These are phyloP conservation scores for Lasioglossum leucozonium DNA, from an alignment of 2,888 invertebrate genomes.

Conservation along the genomic window DNA sequence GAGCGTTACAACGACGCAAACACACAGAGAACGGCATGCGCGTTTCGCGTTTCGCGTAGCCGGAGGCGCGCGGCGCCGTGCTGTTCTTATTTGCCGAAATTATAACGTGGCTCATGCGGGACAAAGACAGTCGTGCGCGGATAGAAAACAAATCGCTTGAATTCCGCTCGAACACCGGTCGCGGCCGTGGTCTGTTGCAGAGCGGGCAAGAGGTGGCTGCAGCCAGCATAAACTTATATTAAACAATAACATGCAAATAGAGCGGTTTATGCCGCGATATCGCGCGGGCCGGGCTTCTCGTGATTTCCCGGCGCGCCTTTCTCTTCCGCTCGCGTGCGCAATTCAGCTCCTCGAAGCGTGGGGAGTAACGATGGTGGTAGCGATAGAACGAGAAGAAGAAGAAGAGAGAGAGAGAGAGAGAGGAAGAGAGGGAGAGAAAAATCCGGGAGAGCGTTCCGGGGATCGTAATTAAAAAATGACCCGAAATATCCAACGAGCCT, in stretches of 20 bases:
- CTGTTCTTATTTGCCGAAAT: constrained; percentile 63
- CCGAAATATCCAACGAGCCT: constrained; percentile 44
- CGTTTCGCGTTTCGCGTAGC: not conserved
- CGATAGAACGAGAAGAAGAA: not conserved
- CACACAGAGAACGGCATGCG: not conserved
- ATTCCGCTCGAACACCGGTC: constrained; percentile 9
- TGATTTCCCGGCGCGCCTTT: constrained; percentile 29
- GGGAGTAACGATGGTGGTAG: not conserved
- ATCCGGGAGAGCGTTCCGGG: constrained; percentile 13
- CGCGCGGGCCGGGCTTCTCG: not conserved
- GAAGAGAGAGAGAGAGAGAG: too few species aligned
- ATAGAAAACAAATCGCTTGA: constrained; percentile 51
- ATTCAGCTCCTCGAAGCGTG: not conserved
- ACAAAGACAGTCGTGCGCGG: constrained; percentile 33
- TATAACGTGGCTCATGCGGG: constrained; percentile 50
- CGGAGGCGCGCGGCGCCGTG: constrained; percentile 25
- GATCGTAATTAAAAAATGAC: constrained; percentile 56
- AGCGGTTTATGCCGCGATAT: constrained; percentile 68
- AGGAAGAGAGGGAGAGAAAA: not conserved
- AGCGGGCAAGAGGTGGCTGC: constrained; percentile 37
- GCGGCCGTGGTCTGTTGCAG: not conserved
- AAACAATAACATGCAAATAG: constrained; percentile 82
- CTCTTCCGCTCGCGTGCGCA: not conserved
- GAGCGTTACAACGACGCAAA: constrained; percentile 19
- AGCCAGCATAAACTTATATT: constrained; percentile 80